Percentiles rank a stretch among this genome's conserved stretches.
Evolutionary conservation across 2,113 vertebrate species (phyloP).

Genomic region (Lutjanus erythropterus): DNA sequence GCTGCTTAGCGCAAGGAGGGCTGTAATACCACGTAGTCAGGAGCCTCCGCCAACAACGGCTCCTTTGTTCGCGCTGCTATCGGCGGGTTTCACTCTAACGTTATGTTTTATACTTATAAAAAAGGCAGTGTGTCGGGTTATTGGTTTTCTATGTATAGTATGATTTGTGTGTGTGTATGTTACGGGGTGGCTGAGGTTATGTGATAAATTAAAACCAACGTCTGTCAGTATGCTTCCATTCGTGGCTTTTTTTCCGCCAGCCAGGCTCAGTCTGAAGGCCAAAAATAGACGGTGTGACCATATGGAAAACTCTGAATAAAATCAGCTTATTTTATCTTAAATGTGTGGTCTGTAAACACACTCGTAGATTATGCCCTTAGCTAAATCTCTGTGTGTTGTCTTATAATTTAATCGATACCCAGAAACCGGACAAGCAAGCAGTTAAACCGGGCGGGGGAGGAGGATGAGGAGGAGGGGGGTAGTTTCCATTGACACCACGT

Average conservation of each 20-base stretch:
- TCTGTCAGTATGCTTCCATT: constrained; percentile 36
- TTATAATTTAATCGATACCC: constrained; percentile 26
- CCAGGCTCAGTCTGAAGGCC: not conserved
- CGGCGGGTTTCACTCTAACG: not conserved
- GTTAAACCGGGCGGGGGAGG: constrained; percentile 50
- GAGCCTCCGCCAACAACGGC: constrained; percentile 75
- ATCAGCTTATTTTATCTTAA: rapidly evolving
- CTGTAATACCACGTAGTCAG: constrained; percentile 76
- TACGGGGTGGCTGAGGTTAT: not conserved
- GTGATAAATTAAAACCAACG: constrained; percentile 7
- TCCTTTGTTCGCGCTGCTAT: constrained; percentile 76
- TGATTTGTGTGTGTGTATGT: not conserved
- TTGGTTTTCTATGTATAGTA: rapidly evolving
- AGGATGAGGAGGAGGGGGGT: too few species aligned
- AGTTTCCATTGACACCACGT: constrained; percentile 35
- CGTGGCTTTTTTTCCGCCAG: constrained; percentile 31
- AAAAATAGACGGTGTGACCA: not conserved
- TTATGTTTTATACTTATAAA: too few species aligned
- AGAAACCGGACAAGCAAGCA: constrained; percentile 56
- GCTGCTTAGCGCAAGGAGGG: constrained; percentile 30
- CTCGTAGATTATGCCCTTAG: rapidly evolving
- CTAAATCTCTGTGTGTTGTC: not conserved
- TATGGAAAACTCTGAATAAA: not conserved
- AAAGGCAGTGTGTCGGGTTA: rapidly evolving
- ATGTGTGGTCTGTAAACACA: rapidly evolving